phyloP scores from a whole-genome alignment of 2,888 invertebrate species.

The Auanema sp. region DNA sequence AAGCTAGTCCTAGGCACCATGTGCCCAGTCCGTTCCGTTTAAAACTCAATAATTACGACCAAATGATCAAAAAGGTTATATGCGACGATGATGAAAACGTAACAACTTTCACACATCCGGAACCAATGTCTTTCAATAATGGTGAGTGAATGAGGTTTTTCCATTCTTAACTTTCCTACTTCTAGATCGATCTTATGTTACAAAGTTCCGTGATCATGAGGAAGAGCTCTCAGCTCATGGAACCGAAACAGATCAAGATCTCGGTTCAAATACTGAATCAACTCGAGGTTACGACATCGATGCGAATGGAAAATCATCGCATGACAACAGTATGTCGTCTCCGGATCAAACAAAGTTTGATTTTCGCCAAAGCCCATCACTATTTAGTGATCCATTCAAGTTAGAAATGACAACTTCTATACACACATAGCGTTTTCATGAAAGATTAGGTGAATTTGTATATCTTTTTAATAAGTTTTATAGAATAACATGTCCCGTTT shows the following conservation, averaged over 20 bases:
- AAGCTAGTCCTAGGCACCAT: conserved; percentile 18
- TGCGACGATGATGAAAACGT: conserved; percentile 25
- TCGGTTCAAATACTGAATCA: conserved; percentile 50
- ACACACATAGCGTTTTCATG: conserved; percentile 74
- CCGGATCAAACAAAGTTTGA: conserved; percentile 18
- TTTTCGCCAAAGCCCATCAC: conserved; percentile 52
- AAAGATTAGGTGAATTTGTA: neutral
- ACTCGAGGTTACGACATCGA: conserved; percentile 37
- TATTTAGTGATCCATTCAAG: conserved; percentile 59
- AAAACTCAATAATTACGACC: conserved; percentile 53
- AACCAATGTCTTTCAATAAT: neutral
- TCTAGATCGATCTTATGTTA: neutral
- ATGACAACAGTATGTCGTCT: neutral
- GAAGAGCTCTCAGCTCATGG: conserved; percentile 36
- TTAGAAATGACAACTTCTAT: conserved; percentile 44
- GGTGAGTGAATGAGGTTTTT: neutral
- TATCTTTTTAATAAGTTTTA: too few relatives aligned
- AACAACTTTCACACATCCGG: neutral
- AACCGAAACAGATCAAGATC: conserved; percentile 34
- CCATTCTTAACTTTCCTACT: neutral
- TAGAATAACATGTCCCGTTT: too few relatives aligned
- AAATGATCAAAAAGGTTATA: conserved; percentile 43
- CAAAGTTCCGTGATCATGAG: conserved; percentile 16
- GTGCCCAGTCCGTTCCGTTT: conserved; percentile 47
- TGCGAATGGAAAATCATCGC: neutral